phyloP scores from a whole-genome alignment of 2,113 vertebrate species.

The Scatophagus argus region DNA sequence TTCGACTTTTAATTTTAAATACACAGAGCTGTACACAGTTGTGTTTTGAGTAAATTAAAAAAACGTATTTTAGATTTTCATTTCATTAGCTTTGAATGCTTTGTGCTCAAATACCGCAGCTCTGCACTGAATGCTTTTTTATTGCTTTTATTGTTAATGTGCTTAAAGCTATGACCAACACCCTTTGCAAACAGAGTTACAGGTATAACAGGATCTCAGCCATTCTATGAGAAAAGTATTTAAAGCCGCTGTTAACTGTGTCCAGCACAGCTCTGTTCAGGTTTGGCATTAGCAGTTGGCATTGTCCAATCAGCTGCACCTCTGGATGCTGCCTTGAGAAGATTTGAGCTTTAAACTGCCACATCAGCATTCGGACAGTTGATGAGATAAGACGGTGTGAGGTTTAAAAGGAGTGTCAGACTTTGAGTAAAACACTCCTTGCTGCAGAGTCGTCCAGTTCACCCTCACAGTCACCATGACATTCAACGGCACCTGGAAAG shows the following conservation, averaged over 20 bases:
- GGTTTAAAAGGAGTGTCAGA: conserved; percentile 71
- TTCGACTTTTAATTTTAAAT: no score
- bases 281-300: no score
- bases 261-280: neutral
- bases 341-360: conserved; percentile 89
- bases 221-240: neutral
- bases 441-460: conserved; percentile 45
- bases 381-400: conserved; percentile 83
- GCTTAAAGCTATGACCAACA: neutral
- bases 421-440: conserved; percentile 40
- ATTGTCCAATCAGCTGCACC: conserved; percentile 9
- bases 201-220: conserved; percentile 11
- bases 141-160: no score
- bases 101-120: neutral
- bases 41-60: neutral
- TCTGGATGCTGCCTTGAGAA: conserved; percentile 4
- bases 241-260: neutral
- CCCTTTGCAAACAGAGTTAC: conserved; percentile 49
- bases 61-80: neutral
- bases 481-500: conserved; percentile 91
- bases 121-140: neutral
- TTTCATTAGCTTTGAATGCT: neutral
- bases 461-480: conserved; percentile 83
- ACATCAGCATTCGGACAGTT: conserved; percentile 85
- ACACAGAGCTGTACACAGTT: no score